A percentile compares a stretch with the other conserved stretches of the same genome.
Evolutionary conservation across 1,140 invertebrate species (phyloP).

Genomic region (Latrodectus geometricus): DNA sequence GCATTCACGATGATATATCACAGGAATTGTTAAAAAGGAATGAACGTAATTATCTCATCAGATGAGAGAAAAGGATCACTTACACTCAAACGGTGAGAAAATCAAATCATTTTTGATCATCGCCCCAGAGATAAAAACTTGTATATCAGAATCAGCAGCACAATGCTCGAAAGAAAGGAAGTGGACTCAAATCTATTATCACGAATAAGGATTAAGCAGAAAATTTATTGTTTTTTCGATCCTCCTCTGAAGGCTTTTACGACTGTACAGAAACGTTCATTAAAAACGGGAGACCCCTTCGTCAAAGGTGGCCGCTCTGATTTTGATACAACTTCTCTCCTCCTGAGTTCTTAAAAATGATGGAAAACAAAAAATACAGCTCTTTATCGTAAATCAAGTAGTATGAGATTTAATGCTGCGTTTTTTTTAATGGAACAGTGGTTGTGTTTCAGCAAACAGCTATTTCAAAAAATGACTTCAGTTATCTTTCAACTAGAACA

Average conservation of each 20-base stretch:
- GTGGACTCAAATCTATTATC: slow-evolving; percentile 45
- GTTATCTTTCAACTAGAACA: slow-evolving; percentile 38
- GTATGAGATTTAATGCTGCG: slow-evolving; percentile 19
- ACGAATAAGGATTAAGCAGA: slow-evolving; percentile 49
- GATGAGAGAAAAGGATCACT: too few relatives aligned
- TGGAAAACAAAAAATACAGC: slow-evolving; percentile 49
- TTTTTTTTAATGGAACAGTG: slow-evolving; percentile 37
- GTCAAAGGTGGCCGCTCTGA: slow-evolving; percentile 35
- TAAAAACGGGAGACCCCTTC: slow-evolving; percentile 39
- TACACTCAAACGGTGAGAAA: not conserved
- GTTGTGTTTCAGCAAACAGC: slow-evolving; percentile 30
- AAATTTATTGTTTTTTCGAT: slow-evolving; percentile 49
- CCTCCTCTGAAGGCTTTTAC: slow-evolving; percentile 42
- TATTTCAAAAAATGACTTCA: slow-evolving; percentile 8
- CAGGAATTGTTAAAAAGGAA: too few relatives aligned
- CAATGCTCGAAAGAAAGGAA: slow-evolving; percentile 19
- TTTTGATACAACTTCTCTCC: slow-evolving; percentile 21
- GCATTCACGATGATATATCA: too few relatives aligned
- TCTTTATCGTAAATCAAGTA: slow-evolving; percentile 49
- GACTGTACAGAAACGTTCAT: slow-evolving; percentile 55
- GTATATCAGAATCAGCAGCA: not conserved
- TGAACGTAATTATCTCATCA: too few relatives aligned
- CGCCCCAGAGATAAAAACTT: not conserved
- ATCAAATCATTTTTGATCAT: not conserved
- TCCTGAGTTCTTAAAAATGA: slow-evolving; percentile 23